A percentile compares a stretch with the other conserved stretches of the same genome.
These are phyloP conservation scores for Calonectris borealis DNA, from an alignment of 2,113 vertebrate genomes.

Conservation along the genomic window DNA sequence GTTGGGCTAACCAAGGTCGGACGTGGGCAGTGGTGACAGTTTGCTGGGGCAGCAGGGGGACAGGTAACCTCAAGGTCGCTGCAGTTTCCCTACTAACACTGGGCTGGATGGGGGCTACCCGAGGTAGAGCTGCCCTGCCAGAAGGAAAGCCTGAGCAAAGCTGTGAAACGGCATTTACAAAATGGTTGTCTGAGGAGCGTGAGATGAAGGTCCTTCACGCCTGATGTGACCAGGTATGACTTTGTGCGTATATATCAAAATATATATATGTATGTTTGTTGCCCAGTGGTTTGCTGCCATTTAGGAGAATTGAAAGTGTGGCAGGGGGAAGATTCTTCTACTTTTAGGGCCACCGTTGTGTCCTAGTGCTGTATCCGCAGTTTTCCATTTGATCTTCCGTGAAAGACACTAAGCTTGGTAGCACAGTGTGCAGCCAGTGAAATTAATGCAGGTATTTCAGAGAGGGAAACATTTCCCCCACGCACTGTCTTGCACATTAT, in stretches of 20 bases:
- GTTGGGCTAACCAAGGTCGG: not conserved
- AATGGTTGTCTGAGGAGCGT: not conserved
- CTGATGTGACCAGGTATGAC: fast-evolving
- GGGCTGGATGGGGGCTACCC: not conserved
- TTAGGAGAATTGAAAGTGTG: not conserved
- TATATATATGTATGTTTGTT: fast-evolving
- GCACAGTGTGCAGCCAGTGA: not conserved
- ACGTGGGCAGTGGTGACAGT: not conserved
- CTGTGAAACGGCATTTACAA: not conserved
- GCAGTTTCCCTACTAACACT: not conserved
- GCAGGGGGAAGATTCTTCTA: not conserved
- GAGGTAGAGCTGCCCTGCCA: not conserved
- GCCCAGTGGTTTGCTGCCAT: not conserved
- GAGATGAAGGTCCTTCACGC: not conserved
- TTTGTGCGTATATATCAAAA: not conserved
- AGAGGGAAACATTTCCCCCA: not conserved
- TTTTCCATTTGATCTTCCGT: not conserved
- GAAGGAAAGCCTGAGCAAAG: not conserved
- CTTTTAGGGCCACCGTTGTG: not conserved
- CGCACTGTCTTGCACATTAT: not conserved
- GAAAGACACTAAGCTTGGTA: not conserved
- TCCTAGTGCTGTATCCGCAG: not conserved
- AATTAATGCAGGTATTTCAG: not conserved
- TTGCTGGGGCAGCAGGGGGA: not conserved
- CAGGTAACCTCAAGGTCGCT: not conserved